A percentile compares a stretch with the other conserved stretches of the same genome.
Evolutionary conservation across 2,888 invertebrate genomes (phyloP).

Genomic region (Hedychridium roseum): DNA sequence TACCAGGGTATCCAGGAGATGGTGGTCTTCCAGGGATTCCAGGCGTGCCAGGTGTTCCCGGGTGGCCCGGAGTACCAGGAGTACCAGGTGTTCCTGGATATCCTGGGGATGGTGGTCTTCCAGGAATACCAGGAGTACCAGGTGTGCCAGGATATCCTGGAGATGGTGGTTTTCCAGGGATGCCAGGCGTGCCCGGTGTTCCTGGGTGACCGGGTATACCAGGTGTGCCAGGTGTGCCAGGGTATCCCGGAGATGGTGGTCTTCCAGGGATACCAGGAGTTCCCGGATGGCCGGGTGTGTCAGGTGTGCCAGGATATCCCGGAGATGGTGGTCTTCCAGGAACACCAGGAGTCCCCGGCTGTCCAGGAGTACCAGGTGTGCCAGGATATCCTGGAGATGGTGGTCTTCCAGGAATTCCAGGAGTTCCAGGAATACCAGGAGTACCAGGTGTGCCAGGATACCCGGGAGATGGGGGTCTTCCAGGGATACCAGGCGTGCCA

Average conservation of each 20-base stretch:
- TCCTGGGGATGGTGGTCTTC: slow-evolving; percentile 14
- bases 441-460: too few relatives aligned
- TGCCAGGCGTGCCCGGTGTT: slow-evolving; percentile 13
- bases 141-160: slow-evolving; percentile 34
- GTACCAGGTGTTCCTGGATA: slow-evolving; percentile 7
- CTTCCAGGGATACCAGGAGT: slow-evolving; percentile 22
- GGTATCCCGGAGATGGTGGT: slow-evolving; percentile 1
- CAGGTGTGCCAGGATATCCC: slow-evolving; percentile 15
- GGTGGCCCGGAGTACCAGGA: too few relatives aligned
- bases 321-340: slow-evolving; percentile 18
- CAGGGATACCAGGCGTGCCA: too few relatives aligned
- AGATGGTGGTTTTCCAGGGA: slow-evolving; percentile 20
- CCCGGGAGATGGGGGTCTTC: too few relatives aligned
- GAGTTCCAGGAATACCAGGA: too few relatives aligned
- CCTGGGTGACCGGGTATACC: too few relatives aligned
- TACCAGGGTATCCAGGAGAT: too few relatives aligned
- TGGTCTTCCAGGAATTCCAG: too few relatives aligned
- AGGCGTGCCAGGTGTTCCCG: too few relatives aligned
- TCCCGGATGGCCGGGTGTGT: slow-evolving; percentile 31
- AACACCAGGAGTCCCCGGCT: slow-evolving; percentile 11
- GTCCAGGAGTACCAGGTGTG: too few relatives aligned
- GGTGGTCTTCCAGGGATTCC: too few relatives aligned
- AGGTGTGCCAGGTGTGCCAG: background rate
- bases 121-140: too few relatives aligned
- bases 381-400: background rate